A percentile compares a stretch with the other conserved stretches of the same genome.
phyloP scores from a whole-genome alignment of 2,888 invertebrate species.

The Sphinx pinastri region DNA sequence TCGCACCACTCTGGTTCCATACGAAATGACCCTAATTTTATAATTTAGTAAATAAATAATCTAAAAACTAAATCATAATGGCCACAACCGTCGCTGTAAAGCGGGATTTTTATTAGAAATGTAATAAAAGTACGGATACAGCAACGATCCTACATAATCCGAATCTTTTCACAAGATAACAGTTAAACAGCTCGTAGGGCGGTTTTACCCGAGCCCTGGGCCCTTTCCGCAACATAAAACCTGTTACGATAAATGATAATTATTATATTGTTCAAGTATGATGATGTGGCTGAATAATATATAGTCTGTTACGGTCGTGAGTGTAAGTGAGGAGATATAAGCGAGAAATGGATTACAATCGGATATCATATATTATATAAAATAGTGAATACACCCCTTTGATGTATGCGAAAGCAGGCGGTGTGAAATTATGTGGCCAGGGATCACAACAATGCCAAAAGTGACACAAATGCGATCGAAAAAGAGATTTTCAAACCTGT shows the following conservation, averaged over 20 bases:
- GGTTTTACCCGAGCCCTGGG: constrained; percentile 42
- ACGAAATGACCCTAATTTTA: too few relatives aligned
- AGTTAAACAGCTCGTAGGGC: constrained; percentile 21
- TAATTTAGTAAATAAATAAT: too few relatives aligned
- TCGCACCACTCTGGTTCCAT: too few relatives aligned
- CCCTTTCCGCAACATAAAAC: constrained; percentile 78
- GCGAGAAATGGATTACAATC: neutral
- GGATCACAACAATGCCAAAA: neutral
- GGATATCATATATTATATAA: too few relatives aligned
- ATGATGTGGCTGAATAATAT: constrained; percentile 77
- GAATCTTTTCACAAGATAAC: constrained; percentile 23
- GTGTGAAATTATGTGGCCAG: too few relatives aligned
- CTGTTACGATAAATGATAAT: constrained; percentile 78
- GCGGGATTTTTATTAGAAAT: too few relatives aligned
- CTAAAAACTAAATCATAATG: too few relatives aligned
- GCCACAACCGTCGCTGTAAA: too few relatives aligned
- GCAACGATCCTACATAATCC: neutral
- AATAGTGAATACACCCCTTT: too few relatives aligned
- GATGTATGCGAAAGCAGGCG: too few relatives aligned
- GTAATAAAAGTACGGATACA: neutral
- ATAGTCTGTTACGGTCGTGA: constrained; percentile 48
- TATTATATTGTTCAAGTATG: constrained; percentile 83
- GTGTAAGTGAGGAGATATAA: neutral
- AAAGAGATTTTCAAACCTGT: too few relatives aligned
- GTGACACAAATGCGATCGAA: too few relatives aligned